A percentile compares a stretch with the other conserved stretches of the same genome.
phyloP scores from a whole-genome alignment of 2,113 vertebrate species.

The Rhea pennata region DNA sequence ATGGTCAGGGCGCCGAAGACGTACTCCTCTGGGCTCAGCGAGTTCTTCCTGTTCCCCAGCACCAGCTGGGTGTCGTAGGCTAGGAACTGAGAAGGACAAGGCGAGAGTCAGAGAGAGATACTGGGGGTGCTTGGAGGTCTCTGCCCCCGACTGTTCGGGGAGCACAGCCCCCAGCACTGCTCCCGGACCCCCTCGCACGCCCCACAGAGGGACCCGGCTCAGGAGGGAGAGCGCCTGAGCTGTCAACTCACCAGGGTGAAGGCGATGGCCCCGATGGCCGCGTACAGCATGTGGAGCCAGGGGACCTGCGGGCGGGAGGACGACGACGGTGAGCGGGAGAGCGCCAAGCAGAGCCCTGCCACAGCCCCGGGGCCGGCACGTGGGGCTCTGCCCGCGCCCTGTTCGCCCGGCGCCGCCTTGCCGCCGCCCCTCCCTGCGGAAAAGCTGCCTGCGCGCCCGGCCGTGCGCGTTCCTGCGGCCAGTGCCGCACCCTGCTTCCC shows the following conservation, averaged over 20 bases:
- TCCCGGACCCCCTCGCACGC: not conserved
- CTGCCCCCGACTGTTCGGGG: not conserved
- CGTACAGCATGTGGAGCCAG: slow-evolving; percentile 96
- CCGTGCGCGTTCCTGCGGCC: rapidly evolving
- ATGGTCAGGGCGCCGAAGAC: slow-evolving; percentile 91
- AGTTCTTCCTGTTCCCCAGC: slow-evolving; percentile 89
- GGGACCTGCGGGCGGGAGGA: slow-evolving; percentile 72
- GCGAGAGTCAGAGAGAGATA: not conserved
- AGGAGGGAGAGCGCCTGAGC: too few relatives aligned
- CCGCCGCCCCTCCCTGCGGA: not conserved
- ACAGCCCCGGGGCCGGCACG: too few relatives aligned
- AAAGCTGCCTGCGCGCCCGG: not conserved
- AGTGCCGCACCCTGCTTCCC: not conserved
- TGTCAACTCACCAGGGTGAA: slow-evolving; percentile 90
- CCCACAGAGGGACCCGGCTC: not conserved
- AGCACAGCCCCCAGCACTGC: too few relatives aligned
- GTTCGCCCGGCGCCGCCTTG: not conserved
- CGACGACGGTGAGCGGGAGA: not conserved
- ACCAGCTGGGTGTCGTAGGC: slow-evolving; percentile 95
- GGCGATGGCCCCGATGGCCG: slow-evolving; percentile 86
- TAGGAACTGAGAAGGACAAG: slow-evolving; percentile 82
- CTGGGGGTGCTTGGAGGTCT: too few relatives aligned
- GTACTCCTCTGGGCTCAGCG: slow-evolving; percentile 93
- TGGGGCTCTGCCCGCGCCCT: rapidly evolving
- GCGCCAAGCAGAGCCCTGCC: too few relatives aligned